Conservation (phyloP, 2,888 invertebrate genomes). For the Cetonia aurata region DNA sequence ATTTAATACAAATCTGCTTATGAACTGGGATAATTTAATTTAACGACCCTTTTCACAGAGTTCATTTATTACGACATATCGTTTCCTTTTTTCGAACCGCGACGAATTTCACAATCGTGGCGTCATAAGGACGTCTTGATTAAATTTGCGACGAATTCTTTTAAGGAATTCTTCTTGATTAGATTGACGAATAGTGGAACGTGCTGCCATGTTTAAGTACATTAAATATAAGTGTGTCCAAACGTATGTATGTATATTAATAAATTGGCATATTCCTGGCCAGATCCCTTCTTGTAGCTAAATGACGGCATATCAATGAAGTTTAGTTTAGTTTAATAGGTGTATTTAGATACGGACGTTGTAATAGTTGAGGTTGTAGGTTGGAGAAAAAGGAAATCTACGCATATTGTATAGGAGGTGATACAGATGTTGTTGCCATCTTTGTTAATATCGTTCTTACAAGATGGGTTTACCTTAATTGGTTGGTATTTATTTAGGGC, state of each 20-base stretch:
- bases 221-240: background rate
- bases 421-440: too few species aligned
- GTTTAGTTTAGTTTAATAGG: conserved; percentile 13
- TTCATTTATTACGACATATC: too few species aligned
- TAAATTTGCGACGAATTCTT: conserved; percentile 6
- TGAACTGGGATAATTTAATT: too few species aligned
- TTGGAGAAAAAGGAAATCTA: conserved; percentile 7
- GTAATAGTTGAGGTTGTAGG: conserved; percentile 6
- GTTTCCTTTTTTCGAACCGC: too few species aligned
- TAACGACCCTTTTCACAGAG: too few species aligned
- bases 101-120: background rate
- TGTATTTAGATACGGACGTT: too few species aligned
- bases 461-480: too few species aligned
- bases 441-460: too few species aligned
- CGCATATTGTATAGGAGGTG: too few species aligned
- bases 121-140: background rate
- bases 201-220: background rate
- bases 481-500: too few species aligned
- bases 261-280: conserved; percentile 29
- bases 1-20: too few species aligned
- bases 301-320: conserved; percentile 23
- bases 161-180: conserved; percentile 16
- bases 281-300: conserved; percentile 9
- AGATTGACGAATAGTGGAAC: conserved; percentile 6
- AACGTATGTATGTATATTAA: conserved; percentile 21